phyloP scores from a whole-genome alignment of 23 tunicate species.

The Trididemnum nubilum region DNA sequence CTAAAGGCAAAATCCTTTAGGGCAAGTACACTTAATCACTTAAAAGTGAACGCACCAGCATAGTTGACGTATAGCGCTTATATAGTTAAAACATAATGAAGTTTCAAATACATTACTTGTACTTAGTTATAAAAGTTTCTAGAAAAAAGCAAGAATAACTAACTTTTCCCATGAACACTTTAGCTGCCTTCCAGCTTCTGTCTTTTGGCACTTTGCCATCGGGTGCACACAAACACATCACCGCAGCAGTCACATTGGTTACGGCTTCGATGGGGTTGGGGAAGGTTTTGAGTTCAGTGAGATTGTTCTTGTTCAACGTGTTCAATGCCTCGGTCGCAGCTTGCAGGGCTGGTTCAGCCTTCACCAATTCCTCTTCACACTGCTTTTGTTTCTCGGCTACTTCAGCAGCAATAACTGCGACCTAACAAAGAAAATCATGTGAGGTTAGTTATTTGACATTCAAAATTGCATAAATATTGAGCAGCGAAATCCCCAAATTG shows the following conservation, averaged over 20 bases:
- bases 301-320: slow-evolving; percentile 77
- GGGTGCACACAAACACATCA: slow-evolving; percentile 88
- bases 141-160: too few species aligned
- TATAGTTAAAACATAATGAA: too few species aligned
- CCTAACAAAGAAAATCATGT: slow-evolving; percentile 54
- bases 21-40: too few species aligned
- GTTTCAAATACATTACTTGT: too few species aligned
- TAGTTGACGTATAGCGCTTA: too few species aligned
- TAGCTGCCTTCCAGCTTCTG: slow-evolving; percentile 72
- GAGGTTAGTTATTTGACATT: too few species aligned
- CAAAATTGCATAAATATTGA: too few species aligned
- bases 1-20: too few species aligned
- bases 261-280: slow-evolving; percentile 67
- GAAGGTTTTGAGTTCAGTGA: slow-evolving; percentile 77
- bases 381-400: slow-evolving; percentile 77
- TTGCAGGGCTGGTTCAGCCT: slow-evolving; percentile 83
- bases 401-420: slow-evolving; percentile 76
- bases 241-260: slow-evolving; percentile 78
- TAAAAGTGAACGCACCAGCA: too few species aligned
- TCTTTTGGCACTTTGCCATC: slow-evolving; percentile 83
- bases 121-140: too few species aligned
- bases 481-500: too few species aligned
- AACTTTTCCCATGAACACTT: slow-evolving; percentile 87
- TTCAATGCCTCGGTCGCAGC: slow-evolving; percentile 90
- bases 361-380: slow-evolving; percentile 82